Percentiles rank a stretch among this genome's conserved stretches.
These are phyloP conservation scores for Papilio polytes DNA, from an alignment of 1,140 invertebrate genomes.

Conservation along the genomic window DNA sequence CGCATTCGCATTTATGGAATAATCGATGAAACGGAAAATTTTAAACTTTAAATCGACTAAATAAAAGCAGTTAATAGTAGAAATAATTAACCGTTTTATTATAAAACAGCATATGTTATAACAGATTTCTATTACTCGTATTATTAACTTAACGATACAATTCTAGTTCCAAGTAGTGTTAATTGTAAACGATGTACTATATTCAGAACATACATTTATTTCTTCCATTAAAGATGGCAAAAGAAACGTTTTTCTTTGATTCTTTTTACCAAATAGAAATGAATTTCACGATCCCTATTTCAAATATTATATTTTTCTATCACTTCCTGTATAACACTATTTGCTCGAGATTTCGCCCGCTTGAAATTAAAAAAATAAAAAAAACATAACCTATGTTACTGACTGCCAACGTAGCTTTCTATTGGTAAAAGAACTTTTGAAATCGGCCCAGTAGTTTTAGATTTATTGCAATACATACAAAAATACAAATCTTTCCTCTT, in stretches of 20 bases:
- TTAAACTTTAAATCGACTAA: background rate
- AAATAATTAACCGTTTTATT: background rate
- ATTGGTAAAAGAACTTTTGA: too few species aligned
- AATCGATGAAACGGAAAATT: slow-evolving; percentile 8
- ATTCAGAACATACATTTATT: background rate
- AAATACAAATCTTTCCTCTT: too few species aligned
- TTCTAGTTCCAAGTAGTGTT: background rate
- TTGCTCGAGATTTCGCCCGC: too few species aligned
- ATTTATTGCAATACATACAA: too few species aligned
- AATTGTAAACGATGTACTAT: background rate
- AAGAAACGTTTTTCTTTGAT: too few species aligned
- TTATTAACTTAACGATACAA: background rate
- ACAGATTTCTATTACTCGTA: too few species aligned
- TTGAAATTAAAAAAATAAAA: too few species aligned
- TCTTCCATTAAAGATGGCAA: background rate
- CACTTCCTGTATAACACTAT: too few species aligned
- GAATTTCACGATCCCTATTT: background rate
- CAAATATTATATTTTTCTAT: background rate
- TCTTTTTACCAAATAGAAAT: background rate
- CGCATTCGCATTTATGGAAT: background rate
- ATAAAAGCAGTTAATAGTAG: background rate
- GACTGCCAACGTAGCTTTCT: too few species aligned
- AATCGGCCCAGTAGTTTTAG: too few species aligned
- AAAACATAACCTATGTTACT: too few species aligned
- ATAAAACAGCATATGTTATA: background rate